Conservation (phyloP, 2,113 vertebrate genomes). For the Merops nubicus region DNA sequence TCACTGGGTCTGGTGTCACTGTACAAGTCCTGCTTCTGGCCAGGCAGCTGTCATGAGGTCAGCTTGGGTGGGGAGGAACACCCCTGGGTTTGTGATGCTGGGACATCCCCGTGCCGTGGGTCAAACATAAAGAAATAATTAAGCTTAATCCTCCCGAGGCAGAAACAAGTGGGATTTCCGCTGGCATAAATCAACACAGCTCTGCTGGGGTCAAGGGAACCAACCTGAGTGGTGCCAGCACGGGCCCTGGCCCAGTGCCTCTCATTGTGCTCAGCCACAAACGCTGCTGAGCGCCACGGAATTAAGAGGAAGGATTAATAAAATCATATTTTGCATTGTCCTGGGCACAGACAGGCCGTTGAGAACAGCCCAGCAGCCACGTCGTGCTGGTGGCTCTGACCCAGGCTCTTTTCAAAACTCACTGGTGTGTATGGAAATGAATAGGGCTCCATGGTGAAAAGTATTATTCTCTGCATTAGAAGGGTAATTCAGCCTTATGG, state of each 20-base stretch:
- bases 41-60: neutral
- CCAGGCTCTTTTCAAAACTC: neutral
- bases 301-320: conserved; percentile 40
- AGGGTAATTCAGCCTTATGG: conserved; percentile 1
- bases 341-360: conserved; percentile 5
- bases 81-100: neutral
- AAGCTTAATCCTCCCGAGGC: neutral
- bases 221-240: neutral
- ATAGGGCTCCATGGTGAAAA: conserved; percentile 36
- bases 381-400: neutral
- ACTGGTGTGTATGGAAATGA: conserved; percentile 1
- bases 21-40: neutral
- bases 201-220: conserved; percentile 46
- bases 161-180: neutral
- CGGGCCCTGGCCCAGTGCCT: conserved; percentile 47
- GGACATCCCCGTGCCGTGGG: neutral
- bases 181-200: neutral
- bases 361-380: neutral
- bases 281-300: conserved; percentile 1
- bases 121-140: conserved; percentile 4
- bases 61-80: neutral
- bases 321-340: conserved; percentile 48
- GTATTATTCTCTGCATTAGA: conserved; percentile 23
- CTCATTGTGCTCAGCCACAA: conserved; percentile 6
- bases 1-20: neutral